These are phyloP conservation scores for Parnassius glacialis DNA, from an alignment of 2,888 invertebrate species.

Conservation along the genomic window DNA sequence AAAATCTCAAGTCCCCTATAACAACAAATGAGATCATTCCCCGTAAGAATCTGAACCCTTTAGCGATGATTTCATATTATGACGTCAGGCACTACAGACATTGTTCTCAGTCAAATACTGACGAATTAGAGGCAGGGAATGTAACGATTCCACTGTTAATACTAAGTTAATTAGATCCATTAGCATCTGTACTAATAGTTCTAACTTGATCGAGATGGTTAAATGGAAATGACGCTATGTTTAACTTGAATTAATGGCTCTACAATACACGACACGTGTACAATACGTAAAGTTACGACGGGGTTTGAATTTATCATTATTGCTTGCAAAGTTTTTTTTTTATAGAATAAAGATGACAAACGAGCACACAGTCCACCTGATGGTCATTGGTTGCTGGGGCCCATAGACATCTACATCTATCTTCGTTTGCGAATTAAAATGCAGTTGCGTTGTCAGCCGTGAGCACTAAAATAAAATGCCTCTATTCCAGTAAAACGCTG, in stretches of 20 bases:
- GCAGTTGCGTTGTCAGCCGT: no score
- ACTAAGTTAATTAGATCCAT: conserved; percentile 32
- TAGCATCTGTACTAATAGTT: conserved; percentile 30
- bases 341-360: no score
- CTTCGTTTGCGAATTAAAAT: no score
- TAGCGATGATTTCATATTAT: conserved; percentile 16
- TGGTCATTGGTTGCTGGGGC: no score
- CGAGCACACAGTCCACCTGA: no score
- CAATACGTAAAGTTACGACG: no score
- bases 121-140: conserved; percentile 6
- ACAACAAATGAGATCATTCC: conserved; percentile 4
- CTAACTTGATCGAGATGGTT: not conserved
- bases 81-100: not conserved
- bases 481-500: no score
- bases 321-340: no score
- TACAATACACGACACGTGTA: not conserved
- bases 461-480: no score
- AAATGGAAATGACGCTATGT: conserved; percentile 8
- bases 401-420: no score
- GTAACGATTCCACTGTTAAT: conserved; percentile 1
- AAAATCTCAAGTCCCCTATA: not conserved
- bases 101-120: not conserved
- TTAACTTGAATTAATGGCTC: not conserved
- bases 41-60: conserved; percentile 11
- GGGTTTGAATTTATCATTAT: no score